Base-by-base conservation (phyloP, 2,888 invertebrate species). In the Sinotaia quadrata region DNA sequence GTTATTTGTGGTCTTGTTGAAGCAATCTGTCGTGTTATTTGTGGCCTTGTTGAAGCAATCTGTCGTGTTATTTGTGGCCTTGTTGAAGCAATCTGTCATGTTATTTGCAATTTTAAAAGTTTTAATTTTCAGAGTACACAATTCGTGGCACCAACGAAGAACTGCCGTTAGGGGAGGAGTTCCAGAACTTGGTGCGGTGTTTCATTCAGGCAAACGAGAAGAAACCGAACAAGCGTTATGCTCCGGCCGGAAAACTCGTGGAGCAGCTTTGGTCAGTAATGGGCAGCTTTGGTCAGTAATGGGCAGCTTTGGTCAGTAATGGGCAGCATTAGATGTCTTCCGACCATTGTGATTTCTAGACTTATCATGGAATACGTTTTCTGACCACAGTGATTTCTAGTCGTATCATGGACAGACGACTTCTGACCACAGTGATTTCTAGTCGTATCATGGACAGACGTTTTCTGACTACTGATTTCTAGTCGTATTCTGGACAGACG, bases 111-210 rank as follows among this genome's bases (percentile, higher is more conserved):
- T n/a, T n/a, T n/a, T n/a, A n/a, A n/a, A n/a, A n/a, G n/a, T n/a
- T n/a, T n/a, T n/a, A n/a, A n/a, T 33, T 29, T 21, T 41, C 74
- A 87, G 87, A 85, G 49, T 87, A 85, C 77, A 86, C 85, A 8
- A 79, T 76, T 29, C 67, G 84, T n/a, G 86, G 86, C 29, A 81
- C 83, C 44, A 85, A 85, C 71, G 87, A 87, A 67, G 85, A 84
- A 34, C 78, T 87, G 4, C 87, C 87, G 1, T 76, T 87, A 29
- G 87, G 87, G 4, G 87, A 87, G 65, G 87, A 87, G 74, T 87
- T 87, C 66, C 87, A 87, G 74, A 83, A 77, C 54, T 80, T 87
- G 60, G 81, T 84, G 15, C 78, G 79, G 33, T 84, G 85, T 57
- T 87, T 87, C 68, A 70, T 83, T 18, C 71, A 78, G 29, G 69